Base-by-base conservation (phyloP, 2,113 vertebrate genomes). In the Brevimyrus niger region DNA sequence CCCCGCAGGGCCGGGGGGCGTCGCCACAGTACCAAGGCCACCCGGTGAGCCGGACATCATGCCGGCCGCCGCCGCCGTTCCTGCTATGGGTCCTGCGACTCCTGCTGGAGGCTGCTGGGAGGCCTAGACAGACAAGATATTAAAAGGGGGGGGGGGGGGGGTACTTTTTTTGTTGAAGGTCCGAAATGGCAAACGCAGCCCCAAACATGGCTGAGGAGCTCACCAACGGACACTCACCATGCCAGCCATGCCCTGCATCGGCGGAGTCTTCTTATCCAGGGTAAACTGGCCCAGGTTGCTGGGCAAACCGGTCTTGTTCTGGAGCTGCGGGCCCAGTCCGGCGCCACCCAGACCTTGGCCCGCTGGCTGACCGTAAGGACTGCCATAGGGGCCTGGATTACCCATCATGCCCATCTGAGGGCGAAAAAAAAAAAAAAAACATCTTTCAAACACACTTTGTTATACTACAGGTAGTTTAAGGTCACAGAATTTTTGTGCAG, bases 341-440 rank as follows among this genome's bases (percentile, higher is more conserved):
- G 96, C 87, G 42, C 96, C 94, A 93, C 97, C 97, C 80, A 99
- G 95, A 91, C 96, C 96, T 94, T 97, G 98, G 91, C 96, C 96
- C 0, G 97, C 95, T 92, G 96, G 97, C 92, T 97, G 97, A 91
- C 95, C 94, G 51, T 98, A 99, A 0, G 97, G 96, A 90, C 96
- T 95, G 89, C 96, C 96, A 0, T 99, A 99, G 89, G 98, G 96
- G 88, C 94, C 97, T 89, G 97, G 96, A 93, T 96, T 97, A 90
- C 94, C 97, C 96, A 99, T 97, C 96, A 99, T 97, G 87, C 97
- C 97, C 96, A 98, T 98, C 98, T 99, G 89, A n/a, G 88, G 31
- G 23, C 8, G 88, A 10, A 3, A 4, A 51, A 88, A 10, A 3
- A 4, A 51, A 27, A 21, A 87, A n/a, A 85, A 48, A 21, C 23